phyloP scores from a whole-genome alignment of 2,888 invertebrate genomes.

The Macaria notata region DNA sequence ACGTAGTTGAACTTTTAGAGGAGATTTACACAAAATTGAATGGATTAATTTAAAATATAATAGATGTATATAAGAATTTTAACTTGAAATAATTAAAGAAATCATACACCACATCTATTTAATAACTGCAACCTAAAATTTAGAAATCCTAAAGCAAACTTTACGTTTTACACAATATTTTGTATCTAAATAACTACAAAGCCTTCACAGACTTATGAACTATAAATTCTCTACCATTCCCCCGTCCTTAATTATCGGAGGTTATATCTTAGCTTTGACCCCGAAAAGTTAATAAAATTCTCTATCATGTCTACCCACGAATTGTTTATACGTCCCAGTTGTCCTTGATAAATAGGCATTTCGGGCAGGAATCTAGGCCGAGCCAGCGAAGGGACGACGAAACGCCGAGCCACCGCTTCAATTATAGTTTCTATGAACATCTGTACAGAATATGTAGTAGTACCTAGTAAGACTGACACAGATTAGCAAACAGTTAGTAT shows the following conservation, averaged over 20 bases:
- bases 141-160: too few species aligned
- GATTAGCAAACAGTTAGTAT: conserved; percentile 6
- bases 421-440: conserved; percentile 10
- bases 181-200: too few species aligned
- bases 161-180: too few species aligned
- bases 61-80: too few species aligned
- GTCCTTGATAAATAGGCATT: conserved; percentile 59
- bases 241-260: conserved; percentile 4
- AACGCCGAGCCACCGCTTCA: conserved; percentile 18
- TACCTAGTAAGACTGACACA: background rate
- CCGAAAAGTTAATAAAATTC: conserved; percentile 24
- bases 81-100: too few species aligned
- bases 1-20: too few species aligned
- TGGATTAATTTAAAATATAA: too few species aligned
- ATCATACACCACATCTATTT: too few species aligned
- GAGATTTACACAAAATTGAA: too few species aligned
- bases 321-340: conserved; percentile 34
- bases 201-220: too few species aligned
- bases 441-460: conserved; percentile 3
- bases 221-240: background rate
- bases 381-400: conserved; percentile 51
- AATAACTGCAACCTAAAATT: too few species aligned
- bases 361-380: conserved; percentile 61
- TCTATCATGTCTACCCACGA: conserved; percentile 21
- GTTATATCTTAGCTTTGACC: conserved; percentile 12